Percentiles rank a stretch among this genome's conserved stretches.
Conservation (phyloP, 1,140 invertebrate genomes). For the Drosophila mayri region DNA sequence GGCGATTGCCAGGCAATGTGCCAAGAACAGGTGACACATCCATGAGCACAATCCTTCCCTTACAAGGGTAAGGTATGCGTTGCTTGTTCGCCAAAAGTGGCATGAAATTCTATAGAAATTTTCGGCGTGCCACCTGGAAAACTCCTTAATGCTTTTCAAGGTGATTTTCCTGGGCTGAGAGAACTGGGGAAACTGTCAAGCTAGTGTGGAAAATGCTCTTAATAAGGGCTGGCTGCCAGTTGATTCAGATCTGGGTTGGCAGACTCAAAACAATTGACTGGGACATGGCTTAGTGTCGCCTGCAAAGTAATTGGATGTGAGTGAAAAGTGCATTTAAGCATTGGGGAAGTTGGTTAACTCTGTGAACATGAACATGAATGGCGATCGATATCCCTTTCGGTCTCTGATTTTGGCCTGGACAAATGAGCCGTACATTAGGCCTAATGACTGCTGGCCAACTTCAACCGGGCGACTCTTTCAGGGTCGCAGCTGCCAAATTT, state of each 20-base stretch:
- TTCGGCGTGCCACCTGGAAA: slow-evolving; percentile 5
- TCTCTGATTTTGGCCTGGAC: slow-evolving; percentile 9
- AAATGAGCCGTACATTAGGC: slow-evolving; percentile 36
- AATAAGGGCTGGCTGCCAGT: slow-evolving; percentile 27
- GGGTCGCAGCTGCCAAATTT: slow-evolving; percentile 33
- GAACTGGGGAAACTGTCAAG: slow-evolving; percentile 40
- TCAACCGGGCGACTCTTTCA: slow-evolving; percentile 23
- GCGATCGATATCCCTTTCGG: slow-evolving; percentile 29
- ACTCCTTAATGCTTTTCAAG: slow-evolving; percentile 32
- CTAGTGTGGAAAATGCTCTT: slow-evolving; percentile 56
- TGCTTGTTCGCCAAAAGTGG: slow-evolving; percentile 16
- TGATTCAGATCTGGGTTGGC: slow-evolving; percentile 38
- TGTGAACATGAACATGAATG: not conserved
- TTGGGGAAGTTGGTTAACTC: slow-evolving; percentile 15
- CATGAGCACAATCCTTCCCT: slow-evolving; percentile 35
- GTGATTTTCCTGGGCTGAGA: not conserved
- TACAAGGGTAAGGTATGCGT: slow-evolving; percentile 16
- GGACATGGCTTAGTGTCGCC: slow-evolving; percentile 48
- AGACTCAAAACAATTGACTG: slow-evolving; percentile 38
- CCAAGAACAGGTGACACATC: slow-evolving; percentile 50
- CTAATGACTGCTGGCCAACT: slow-evolving; percentile 43
- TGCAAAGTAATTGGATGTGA: slow-evolving; percentile 44
- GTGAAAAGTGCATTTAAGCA: slow-evolving; percentile 37
- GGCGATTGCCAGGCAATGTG: slow-evolving; percentile 55
- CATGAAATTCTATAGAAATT: slow-evolving; percentile 56